These are phyloP conservation scores for Neelides folsomi DNA, from an alignment of 2,888 invertebrate genomes.

Conservation along the genomic window DNA sequence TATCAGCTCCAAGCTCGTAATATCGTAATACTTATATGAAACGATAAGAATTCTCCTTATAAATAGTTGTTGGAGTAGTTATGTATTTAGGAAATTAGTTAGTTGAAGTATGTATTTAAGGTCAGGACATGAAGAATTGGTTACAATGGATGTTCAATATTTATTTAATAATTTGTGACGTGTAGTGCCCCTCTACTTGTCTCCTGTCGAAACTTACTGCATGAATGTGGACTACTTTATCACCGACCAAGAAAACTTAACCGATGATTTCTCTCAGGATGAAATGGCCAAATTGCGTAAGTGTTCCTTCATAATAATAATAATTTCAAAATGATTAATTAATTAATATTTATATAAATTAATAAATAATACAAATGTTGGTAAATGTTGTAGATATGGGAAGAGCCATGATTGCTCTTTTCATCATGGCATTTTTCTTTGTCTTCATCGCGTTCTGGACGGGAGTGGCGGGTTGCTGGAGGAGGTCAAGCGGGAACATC, in stretches of 20 bases:
- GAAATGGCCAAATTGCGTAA: slow-evolving; percentile 71
- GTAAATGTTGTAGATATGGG: slow-evolving; percentile 54
- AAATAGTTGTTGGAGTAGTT: no score
- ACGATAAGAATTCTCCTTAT: no score
- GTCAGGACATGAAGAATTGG: slow-evolving; percentile 1
- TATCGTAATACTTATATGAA: no score
- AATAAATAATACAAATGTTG: no score
- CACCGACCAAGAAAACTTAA: slow-evolving; percentile 72
- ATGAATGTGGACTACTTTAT: slow-evolving; percentile 89
- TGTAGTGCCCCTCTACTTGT: slow-evolving; percentile 70
- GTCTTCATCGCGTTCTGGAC: slow-evolving; percentile 90
- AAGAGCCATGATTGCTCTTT: slow-evolving; percentile 80
- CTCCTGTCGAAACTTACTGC: slow-evolving; percentile 88
- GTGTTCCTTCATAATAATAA: slow-evolving; percentile 34
- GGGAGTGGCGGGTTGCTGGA: slow-evolving; percentile 93
- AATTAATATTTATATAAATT: no score
- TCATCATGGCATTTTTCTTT: slow-evolving; percentile 80
- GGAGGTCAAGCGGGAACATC: slow-evolving; percentile 82
- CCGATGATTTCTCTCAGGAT: slow-evolving; percentile 63
- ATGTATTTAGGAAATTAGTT: no score
- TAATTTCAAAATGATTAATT: no score
- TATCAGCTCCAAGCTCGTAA: no score
- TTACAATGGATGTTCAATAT: not conserved
- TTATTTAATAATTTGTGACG: slow-evolving; percentile 1
- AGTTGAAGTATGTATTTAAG: not conserved